Conservation (phyloP, 1,140 invertebrate species). For the Leucophenga varia region DNA sequence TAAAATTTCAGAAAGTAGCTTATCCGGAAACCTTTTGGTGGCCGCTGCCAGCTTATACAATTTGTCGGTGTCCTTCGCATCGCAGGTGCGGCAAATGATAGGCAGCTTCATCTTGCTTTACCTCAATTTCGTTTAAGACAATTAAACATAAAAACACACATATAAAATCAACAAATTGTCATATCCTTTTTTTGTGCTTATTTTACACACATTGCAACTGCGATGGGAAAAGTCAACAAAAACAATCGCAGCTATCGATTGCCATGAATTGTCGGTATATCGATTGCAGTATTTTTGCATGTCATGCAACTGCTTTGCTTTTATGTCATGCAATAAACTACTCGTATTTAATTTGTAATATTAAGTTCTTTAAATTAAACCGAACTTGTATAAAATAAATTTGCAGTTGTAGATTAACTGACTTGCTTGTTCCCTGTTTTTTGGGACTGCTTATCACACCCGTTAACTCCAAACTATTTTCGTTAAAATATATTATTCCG, state of each 20-base stretch:
- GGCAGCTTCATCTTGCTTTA: conserved; percentile 35
- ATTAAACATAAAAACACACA: conserved; percentile 23
- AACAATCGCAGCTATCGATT: conserved; percentile 13
- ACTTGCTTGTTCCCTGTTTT: too few relatives aligned
- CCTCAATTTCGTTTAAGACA: conserved; percentile 5
- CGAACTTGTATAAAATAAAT: too few relatives aligned
- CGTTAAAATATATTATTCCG: too few relatives aligned
- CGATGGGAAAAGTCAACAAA: conserved; percentile 5
- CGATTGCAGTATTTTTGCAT: too few relatives aligned
- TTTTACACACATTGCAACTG: conserved; percentile 20
- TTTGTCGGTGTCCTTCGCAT: conserved; percentile 35
- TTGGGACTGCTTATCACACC: too few relatives aligned
- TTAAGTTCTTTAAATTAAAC: too few relatives aligned
- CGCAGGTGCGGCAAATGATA: conserved; percentile 39
- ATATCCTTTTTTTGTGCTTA: conserved; percentile 14
- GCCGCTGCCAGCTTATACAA: conserved; percentile 27
- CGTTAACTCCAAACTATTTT: too few relatives aligned
- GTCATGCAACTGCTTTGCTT: too few relatives aligned
- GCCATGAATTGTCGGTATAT: too few relatives aligned
- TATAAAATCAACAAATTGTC: conserved; percentile 26
- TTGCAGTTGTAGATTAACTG: too few relatives aligned
- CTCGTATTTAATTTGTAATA: too few relatives aligned
- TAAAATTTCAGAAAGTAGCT: conserved; percentile 33
- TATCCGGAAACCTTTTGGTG: conserved; percentile 40
- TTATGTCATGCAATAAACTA: too few relatives aligned